Evolutionary conservation across 2,888 invertebrate species (phyloP).

Genomic region (Pandemis heparana): DNA sequence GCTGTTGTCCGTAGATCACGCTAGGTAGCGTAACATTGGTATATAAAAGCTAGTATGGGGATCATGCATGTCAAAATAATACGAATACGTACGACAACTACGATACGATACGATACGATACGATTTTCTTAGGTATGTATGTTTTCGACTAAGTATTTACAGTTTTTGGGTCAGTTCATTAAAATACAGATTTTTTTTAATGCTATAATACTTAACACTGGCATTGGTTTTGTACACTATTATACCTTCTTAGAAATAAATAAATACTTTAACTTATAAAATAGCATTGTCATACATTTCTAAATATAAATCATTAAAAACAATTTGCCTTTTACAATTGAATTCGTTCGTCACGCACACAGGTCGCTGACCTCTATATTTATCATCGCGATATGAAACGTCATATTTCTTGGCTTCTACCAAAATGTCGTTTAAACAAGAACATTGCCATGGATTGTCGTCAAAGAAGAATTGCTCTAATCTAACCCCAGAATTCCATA

Average conservation of each 20-base stretch:
- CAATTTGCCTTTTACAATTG: constrained; percentile 63
- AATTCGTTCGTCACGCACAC: constrained; percentile 68
- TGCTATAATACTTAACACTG: neutral
- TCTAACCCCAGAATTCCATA: constrained; percentile 64
- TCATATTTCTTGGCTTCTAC: constrained; percentile 64
- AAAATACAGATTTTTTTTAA: too few species aligned
- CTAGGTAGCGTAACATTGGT: too few species aligned
- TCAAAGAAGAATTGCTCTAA: constrained; percentile 69
- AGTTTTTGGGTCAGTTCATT: too few species aligned
- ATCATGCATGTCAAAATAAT: too few species aligned
- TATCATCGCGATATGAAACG: constrained; percentile 61
- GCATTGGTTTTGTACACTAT: constrained; percentile 37
- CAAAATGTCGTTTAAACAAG: constrained; percentile 67
- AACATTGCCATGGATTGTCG: constrained; percentile 78
- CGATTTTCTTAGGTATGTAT: too few species aligned
- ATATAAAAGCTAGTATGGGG: too few species aligned
- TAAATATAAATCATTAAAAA: constrained; percentile 58
- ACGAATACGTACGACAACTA: too few species aligned
- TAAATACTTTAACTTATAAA: neutral
- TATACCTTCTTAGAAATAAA: constrained; percentile 55
- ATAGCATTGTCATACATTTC: constrained; percentile 30
- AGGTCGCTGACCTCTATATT: constrained; percentile 64
- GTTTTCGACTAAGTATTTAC: too few species aligned
- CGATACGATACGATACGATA: too few species aligned
- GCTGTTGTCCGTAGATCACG: too few species aligned